Percentiles rank a stretch among this genome's conserved stretches.
phyloP scores from a whole-genome alignment of 2,888 invertebrate species.

The Chalcis sispes region DNA sequence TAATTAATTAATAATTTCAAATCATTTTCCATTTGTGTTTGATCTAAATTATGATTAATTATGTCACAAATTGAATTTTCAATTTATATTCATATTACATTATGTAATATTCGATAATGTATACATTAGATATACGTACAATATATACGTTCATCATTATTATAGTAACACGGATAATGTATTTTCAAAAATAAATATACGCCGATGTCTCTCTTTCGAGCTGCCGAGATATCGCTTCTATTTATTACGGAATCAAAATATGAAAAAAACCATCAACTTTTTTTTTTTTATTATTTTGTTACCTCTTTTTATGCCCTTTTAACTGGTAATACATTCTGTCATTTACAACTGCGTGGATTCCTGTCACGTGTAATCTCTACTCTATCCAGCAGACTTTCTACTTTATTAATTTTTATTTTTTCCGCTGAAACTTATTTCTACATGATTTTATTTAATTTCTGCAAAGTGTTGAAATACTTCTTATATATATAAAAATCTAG shows the following conservation, averaged over 20 bases:
- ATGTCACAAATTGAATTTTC: neutral
- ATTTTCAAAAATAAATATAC: slow-evolving; percentile 18
- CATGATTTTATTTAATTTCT: too few species aligned
- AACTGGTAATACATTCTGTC: slow-evolving; percentile 29
- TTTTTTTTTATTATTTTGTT: neutral
- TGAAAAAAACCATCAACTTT: neutral
- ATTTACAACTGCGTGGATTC: slow-evolving; percentile 25
- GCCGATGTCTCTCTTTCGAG: neutral
- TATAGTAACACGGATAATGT: neutral
- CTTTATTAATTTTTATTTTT: neutral
- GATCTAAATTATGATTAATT: neutral
- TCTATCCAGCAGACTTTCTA: slow-evolving; percentile 10
- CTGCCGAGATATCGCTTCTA: neutral
- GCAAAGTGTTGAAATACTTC: too few species aligned
- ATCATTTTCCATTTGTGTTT: neutral
- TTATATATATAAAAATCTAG: too few species aligned
- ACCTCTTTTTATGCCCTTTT: slow-evolving; percentile 27
- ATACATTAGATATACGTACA: neutral
- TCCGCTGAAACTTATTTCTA: too few species aligned
- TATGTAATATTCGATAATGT: neutral
- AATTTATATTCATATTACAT: too few species aligned
- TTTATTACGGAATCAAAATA: neutral
- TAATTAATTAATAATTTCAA: neutral
- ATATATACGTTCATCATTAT: too few species aligned
- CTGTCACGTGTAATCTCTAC: neutral